Base-by-base conservation (phyloP, 2,113 vertebrate genomes). In the Monarcha castaneiventris region DNA sequence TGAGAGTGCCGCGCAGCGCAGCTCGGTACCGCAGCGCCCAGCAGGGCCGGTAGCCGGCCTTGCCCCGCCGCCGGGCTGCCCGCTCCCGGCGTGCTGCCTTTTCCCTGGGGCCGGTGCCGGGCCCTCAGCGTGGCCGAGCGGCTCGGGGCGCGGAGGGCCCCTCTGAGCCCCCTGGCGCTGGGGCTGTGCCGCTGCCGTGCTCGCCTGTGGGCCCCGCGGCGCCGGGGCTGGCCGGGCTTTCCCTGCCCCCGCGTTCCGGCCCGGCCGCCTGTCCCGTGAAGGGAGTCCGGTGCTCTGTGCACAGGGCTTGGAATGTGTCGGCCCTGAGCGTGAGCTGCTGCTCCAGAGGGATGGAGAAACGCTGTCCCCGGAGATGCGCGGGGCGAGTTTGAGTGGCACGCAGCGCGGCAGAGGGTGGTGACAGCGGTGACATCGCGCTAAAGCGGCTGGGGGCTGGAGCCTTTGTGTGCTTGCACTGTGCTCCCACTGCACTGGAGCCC, bases 241-340 rank as follows among this genome's bases (percentile, higher is more conserved):
- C 23, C 22, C 25, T n/a, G 32, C 7, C 6, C 10, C 7, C 3
- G 7, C n/a, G 5, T 29, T 0, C 16, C 8, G 10, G 35, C n/a
- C 43, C 4, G 3, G 35, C 37, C 6, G 48, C 49, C 15, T 3
- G 8, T 10, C 16, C 13, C 23, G 32, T 7, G 0, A 1, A 13
- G 32, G 49, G 41, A 61, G 39, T 16, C 12, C 1, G 14, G 6
- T 30, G 25, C 11, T 7, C 6, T 6, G 16, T 10, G 29, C 3
- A 0, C 15, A 0, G 39, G 29, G n/a, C 22, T 11, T 3, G 64
- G 16, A 20, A 5, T 1, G 3, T 5, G 46, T 17, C 2, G 27
- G 0, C 25, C 29, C 56, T 7, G n/a, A 18, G 48, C 13, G 0
- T 2, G 22, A 11, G 16, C 35, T 71, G 61, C 56, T 35, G 64